Base-by-base conservation (phyloP, 2,797 vertebrate species). In the Tokudaia tokunoshimensis region DNA sequence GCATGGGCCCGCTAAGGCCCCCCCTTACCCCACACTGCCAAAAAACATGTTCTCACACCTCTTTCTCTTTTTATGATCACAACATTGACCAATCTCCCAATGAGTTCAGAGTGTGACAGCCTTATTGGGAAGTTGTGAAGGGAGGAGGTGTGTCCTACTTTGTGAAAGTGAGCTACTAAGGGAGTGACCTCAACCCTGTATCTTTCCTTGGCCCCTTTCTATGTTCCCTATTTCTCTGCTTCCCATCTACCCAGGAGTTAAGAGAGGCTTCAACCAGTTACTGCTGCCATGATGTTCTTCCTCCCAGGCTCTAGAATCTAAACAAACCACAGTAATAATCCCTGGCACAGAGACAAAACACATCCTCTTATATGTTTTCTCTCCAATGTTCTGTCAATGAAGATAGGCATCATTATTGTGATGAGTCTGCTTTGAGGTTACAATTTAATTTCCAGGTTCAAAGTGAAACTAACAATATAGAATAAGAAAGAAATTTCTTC, bases 381-480 rank as follows among this genome's bases (percentile, higher is more conserved):
- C 26, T 61, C 29, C 17, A 11, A 26, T 31, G 17, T 22, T 61
- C 41, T 26, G 20, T 63, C 20, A 50, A 15, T 63, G 11, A 4
- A 34, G 57, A 65, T 34, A 50, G 78, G 15, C 0, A 2, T 22
- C 29, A 29, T 41, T 65, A 31, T 11, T 44, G 8, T 44, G 50
- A 63, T 50, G 34, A 95, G 44, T 94, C 26, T 93, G 95, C 87
- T 97, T 34, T 79, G 47, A 94, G 92, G 20, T 95, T 96, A 84
- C 88, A n/a, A 92, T 96, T 97, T 97, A 79, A 94, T 92, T 96
- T 94, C 89, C 84, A 87, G 89, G 57, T 80, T 92, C 47, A 37
- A 55, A 89, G 20, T 70, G 4, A 96, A 94, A 93, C 31, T 50
- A 75, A n/a, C 47, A 95, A 82, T 75, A 6, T 76, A 72, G 65